These are phyloP conservation scores for Catocala fraxini DNA, from an alignment of 2,888 invertebrate species.

Conservation along the genomic window DNA sequence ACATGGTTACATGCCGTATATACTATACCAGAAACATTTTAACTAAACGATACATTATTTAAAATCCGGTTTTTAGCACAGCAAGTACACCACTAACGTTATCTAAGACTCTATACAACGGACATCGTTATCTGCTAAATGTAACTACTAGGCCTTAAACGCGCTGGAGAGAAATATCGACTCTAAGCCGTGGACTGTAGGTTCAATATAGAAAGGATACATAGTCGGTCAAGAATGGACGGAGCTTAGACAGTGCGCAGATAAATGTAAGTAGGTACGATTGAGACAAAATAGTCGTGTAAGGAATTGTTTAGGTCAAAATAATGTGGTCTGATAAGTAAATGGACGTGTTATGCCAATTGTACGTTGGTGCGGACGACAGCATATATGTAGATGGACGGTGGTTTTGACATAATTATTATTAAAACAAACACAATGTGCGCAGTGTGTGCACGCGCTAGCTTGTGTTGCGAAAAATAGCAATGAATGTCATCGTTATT, in stretches of 20 bases:
- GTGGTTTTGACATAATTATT: too few relatives aligned
- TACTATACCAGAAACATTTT: conserved; percentile 34
- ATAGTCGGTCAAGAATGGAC: conserved; percentile 10
- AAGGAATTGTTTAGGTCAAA: too few relatives aligned
- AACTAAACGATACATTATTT: conserved; percentile 32
- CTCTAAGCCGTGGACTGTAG: fast-evolving
- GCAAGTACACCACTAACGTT: conserved; percentile 38
- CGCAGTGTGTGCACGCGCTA: too few relatives aligned
- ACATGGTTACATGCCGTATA: background rate
- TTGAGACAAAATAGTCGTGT: too few relatives aligned
- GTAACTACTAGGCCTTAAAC: conserved; percentile 1
- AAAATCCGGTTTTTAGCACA: conserved; percentile 36
- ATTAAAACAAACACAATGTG: too few relatives aligned
- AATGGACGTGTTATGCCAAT: too few relatives aligned
- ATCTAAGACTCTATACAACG: conserved; percentile 35
- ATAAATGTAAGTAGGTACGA: conserved; percentile 31
- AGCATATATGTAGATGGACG: too few relatives aligned
- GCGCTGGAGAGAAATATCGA: conserved; percentile 12
- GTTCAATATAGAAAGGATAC: background rate
- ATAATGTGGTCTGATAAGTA: too few relatives aligned
- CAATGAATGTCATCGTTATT: too few relatives aligned
- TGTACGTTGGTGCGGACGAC: too few relatives aligned
- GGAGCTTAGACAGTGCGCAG: conserved; percentile 18
- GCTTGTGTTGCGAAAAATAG: too few relatives aligned
- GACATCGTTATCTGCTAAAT: conserved; percentile 35